These are phyloP conservation scores for Parnassius mnemosyne DNA, from an alignment of 2,888 invertebrate species.

Conservation along the genomic window DNA sequence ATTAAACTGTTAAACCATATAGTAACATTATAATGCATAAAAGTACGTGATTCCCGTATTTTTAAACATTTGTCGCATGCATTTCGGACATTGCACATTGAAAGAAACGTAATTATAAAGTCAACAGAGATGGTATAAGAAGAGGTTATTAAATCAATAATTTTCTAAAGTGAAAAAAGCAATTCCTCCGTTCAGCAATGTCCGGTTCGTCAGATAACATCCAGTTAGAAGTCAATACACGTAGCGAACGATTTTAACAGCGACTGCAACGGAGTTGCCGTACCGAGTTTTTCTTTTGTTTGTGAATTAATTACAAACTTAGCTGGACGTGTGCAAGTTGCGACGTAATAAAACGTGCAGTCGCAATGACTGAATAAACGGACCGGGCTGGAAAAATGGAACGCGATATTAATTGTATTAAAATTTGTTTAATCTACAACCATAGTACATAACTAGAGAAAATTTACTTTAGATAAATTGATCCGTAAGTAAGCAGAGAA, in stretches of 20 bases:
- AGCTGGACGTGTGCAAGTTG: slow-evolving; percentile 20
- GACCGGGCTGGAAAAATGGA: neutral
- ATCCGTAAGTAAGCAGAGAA: too few relatives aligned
- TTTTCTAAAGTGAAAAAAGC: slow-evolving; percentile 18
- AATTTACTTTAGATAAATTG: too few relatives aligned
- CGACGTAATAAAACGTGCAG: slow-evolving; percentile 5
- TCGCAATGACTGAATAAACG: neutral
- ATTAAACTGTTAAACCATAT: too few relatives aligned
- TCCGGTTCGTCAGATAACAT: slow-evolving; percentile 20
- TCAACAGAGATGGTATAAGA: slow-evolving; percentile 20
- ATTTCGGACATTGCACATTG: slow-evolving; percentile 5
- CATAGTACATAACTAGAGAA: too few relatives aligned
- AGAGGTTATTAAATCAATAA: slow-evolving; percentile 26
- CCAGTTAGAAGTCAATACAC: slow-evolving; percentile 25
- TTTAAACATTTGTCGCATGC: neutral
- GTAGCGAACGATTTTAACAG: slow-evolving; percentile 23
- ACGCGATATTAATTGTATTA: too few relatives aligned
- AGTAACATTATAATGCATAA: neutral
- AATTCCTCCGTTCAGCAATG: slow-evolving; percentile 18
- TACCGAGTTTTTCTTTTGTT: slow-evolving; percentile 18
- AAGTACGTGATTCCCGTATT: neutral
- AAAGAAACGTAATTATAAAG: slow-evolving; percentile 20
- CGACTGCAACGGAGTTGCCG: slow-evolving; percentile 6
- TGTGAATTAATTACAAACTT: slow-evolving; percentile 23
- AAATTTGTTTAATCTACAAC: too few relatives aligned